Evolutionary conservation across 2,113 vertebrate genomes (phyloP).

Genomic region (Semnornis frantzii): DNA sequence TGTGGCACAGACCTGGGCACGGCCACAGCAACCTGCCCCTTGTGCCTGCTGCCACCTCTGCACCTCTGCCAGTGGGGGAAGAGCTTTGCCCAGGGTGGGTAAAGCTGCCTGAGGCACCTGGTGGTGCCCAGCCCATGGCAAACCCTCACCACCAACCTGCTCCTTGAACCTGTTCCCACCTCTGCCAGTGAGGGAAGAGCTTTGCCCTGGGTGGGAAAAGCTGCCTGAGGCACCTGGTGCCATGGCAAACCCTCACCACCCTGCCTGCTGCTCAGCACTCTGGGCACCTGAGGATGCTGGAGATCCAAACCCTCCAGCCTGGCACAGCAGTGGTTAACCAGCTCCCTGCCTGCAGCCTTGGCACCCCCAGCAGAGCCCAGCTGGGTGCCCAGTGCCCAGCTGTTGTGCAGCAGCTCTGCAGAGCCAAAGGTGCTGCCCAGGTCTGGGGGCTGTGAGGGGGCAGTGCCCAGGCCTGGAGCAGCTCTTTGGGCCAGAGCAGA

Average conservation of each 20-base stretch:
- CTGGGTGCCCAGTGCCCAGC: background rate
- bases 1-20: fast-evolving
- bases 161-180: too few relatives aligned
- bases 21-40: background rate
- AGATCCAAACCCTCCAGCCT: background rate
- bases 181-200: too few relatives aligned
- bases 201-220: too few relatives aligned
- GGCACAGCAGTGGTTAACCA: background rate
- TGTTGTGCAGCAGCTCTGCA: background rate
- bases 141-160: too few relatives aligned
- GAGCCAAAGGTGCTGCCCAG: background rate
- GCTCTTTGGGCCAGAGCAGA: background rate
- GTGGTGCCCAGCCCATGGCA: background rate
- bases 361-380: background rate
- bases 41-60: background rate
- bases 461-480: background rate
- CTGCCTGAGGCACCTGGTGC: background rate
- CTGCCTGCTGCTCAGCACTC: too few relatives aligned
- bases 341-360: background rate
- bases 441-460: background rate
- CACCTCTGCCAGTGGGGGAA: too few relatives aligned
- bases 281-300: background rate
- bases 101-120: too few relatives aligned
- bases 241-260: background rate
- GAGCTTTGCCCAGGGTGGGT: too few relatives aligned